These are phyloP conservation scores for Standfussiana lucernea DNA, from an alignment of 2,888 invertebrate species.

Conservation along the genomic window DNA sequence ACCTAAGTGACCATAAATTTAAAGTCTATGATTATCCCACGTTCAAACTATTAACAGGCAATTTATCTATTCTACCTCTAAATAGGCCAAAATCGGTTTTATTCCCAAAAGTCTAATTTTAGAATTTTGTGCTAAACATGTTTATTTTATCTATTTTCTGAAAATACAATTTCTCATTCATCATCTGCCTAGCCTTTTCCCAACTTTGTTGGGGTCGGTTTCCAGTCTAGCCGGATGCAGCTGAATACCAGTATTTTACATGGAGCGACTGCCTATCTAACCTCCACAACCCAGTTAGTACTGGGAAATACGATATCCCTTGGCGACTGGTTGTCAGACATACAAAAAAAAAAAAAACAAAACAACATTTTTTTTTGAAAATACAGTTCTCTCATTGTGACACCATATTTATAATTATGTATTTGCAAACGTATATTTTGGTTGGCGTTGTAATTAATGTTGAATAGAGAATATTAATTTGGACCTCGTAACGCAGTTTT, in stretches of 20 bases:
- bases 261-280: too few relatives aligned
- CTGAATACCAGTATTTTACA: too few relatives aligned
- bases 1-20: conserved; percentile 51
- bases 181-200: too few relatives aligned
- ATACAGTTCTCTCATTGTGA: neutral
- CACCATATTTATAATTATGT: neutral
- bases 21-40: conserved; percentile 16
- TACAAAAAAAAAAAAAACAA: too few relatives aligned
- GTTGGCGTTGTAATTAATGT: neutral
- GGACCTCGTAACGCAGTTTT: too few relatives aligned
- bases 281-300: too few relatives aligned
- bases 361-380: conserved; percentile 17
- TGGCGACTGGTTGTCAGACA: too few relatives aligned
- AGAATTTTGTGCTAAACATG: neutral
- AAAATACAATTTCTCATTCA: conserved; percentile 24
- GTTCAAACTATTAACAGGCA: conserved; percentile 33
- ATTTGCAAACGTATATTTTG: conserved; percentile 3
- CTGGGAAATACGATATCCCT: too few relatives aligned
- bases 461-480: neutral
- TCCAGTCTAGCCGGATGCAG: too few relatives aligned
- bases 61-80: conserved; percentile 28
- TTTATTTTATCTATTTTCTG: neutral
- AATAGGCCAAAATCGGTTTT: conserved; percentile 8
- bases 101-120: conserved; percentile 39
- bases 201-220: too few relatives aligned